phyloP scores from a whole-genome alignment of 2,888 invertebrate genomes.

The Protonemura montana region DNA sequence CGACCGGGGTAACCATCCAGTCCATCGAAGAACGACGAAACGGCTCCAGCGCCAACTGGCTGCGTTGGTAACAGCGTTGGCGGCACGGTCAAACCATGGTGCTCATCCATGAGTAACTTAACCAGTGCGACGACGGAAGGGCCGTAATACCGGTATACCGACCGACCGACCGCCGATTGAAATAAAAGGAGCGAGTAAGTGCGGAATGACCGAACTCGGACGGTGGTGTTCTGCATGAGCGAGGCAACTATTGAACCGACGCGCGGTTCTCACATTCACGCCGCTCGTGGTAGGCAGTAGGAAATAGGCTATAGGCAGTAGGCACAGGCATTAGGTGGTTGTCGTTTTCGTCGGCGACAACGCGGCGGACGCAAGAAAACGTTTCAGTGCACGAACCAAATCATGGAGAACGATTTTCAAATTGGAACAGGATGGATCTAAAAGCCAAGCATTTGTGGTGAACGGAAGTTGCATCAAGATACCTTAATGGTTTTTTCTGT shows the following conservation, averaged over 20 bases:
- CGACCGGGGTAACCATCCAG: neutral
- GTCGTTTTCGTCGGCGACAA: neutral
- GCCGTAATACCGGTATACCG: neutral
- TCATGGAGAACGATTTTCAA: slow-evolving; percentile 12
- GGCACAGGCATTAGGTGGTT: neutral
- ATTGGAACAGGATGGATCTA: slow-evolving; percentile 12
- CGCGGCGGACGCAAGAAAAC: neutral
- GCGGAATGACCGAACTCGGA: neutral
- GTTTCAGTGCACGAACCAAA: neutral
- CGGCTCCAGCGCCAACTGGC: neutral
- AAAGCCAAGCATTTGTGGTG: neutral
- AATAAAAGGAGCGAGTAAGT: neutral
- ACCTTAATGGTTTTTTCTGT: neutral
- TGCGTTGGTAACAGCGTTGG: neutral
- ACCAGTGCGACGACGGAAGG: neutral
- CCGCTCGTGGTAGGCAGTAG: neutral
- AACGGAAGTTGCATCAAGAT: neutral
- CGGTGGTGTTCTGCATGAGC: neutral
- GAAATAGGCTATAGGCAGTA: too few species aligned
- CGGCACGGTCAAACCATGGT: neutral
- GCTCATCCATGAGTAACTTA: neutral
- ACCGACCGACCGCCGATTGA: neutral
- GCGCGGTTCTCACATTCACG: neutral
- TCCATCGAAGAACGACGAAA: neutral
- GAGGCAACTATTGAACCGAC: neutral